Evolutionary conservation across 2,797 vertebrate species (phyloP).

Genomic region (Mastacembelus armatus): DNA sequence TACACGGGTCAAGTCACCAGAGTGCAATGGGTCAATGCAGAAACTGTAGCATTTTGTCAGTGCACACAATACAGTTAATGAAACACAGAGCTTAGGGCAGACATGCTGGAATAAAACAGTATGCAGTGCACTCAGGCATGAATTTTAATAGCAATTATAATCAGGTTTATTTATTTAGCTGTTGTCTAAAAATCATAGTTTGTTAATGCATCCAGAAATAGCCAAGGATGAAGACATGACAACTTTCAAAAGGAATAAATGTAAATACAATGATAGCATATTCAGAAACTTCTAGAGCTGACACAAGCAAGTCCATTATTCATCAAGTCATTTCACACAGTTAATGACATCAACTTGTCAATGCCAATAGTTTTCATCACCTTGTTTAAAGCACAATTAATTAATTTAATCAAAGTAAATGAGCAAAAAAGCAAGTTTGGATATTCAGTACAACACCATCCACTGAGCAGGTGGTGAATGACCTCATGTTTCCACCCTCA

Average conservation of each 20-base stretch:
- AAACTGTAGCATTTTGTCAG: background rate
- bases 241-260: background rate
- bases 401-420: background rate
- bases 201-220: too few species aligned
- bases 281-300: too few species aligned
- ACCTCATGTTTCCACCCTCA: slow-evolving; percentile 24
- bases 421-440: background rate
- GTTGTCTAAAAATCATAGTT: slow-evolving; percentile 16
- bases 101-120: slow-evolving; percentile 11
- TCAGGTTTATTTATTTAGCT: slow-evolving; percentile 10
- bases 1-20: background rate
- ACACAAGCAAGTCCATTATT: too few species aligned
- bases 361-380: background rate
- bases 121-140: background rate
- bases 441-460: background rate
- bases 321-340: background rate
- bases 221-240: too few species aligned
- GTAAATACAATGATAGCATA: too few species aligned
- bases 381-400: background rate
- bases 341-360: slow-evolving; percentile 13
- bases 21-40: slow-evolving; percentile 4
- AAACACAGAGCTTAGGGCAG: background rate
- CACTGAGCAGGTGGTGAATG: slow-evolving; percentile 26
- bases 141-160: too few species aligned
- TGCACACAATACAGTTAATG: background rate